A percentile compares a stretch with the other conserved stretches of the same genome.
Conservation (phyloP, 2,797 vertebrate species). For the Acanthopagrus latus region DNA sequence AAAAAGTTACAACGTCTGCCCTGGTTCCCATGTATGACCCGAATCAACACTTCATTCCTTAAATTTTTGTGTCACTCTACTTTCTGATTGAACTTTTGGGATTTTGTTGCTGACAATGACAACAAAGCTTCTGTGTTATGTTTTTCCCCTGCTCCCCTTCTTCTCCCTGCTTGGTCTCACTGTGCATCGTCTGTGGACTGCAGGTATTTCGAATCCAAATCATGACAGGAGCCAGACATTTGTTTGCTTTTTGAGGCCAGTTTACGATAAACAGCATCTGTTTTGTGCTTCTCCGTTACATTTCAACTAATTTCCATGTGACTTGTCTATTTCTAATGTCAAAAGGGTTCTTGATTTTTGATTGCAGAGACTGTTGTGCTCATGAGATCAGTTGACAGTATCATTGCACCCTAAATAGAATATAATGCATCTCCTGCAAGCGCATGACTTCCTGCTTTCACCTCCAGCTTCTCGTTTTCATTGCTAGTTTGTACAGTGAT, state of each 20-base stretch:
- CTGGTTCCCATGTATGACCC: not conserved
- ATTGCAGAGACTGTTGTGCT: not conserved
- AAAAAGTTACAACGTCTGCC: not conserved
- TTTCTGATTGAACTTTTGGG: not conserved
- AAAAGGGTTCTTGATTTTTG: not conserved
- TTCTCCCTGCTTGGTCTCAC: not conserved
- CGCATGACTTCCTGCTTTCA: constrained; percentile 17
- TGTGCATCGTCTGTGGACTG: not conserved
- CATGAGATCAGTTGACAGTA: not conserved
- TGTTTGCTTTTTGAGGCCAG: not conserved
- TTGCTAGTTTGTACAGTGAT: constrained; percentile 23
- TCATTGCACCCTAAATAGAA: not conserved
- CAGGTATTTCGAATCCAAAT: not conserved
- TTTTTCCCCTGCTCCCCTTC: not conserved
- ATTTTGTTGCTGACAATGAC: constrained; percentile 1
- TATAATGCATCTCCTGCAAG: not conserved
- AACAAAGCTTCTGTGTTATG: not conserved
- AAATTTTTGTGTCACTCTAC: not conserved
- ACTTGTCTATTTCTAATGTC: not conserved
- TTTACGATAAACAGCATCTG: not conserved
- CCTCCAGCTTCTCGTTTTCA: constrained; percentile 31
- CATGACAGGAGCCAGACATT: not conserved
- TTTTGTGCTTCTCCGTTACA: not conserved
- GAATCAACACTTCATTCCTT: not conserved
- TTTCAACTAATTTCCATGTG: not conserved